Evolutionary conservation across 2,888 invertebrate species (phyloP).

Genomic region (Lottia scabra): DNA sequence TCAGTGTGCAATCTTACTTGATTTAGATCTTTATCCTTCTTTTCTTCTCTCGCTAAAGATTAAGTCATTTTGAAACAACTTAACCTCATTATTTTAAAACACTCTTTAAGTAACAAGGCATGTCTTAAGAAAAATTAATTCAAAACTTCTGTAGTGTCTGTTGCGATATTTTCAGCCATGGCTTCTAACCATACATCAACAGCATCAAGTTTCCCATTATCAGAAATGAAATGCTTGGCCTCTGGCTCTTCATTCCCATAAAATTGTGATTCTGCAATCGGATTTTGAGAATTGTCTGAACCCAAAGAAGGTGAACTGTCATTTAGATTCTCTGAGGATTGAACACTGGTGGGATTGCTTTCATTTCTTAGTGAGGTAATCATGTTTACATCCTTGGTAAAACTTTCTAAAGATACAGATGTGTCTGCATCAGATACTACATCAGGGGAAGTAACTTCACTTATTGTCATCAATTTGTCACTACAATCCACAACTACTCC

Average conservation of each 20-base stretch:
- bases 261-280: not conserved
- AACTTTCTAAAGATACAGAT: not conserved
- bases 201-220: not conserved
- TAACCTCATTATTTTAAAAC: no score
- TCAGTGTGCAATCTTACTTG: no score
- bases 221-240: not conserved
- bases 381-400: not conserved
- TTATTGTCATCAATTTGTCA: not conserved
- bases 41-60: no score
- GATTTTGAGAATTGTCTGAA: not conserved
- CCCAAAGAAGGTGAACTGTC: not conserved
- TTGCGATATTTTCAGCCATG: not conserved
- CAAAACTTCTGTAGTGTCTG: no score
- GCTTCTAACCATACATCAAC: not conserved
- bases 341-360: no score
- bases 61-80: no score
- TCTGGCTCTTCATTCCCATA: not conserved
- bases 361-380: not conserved
- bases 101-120: no score
- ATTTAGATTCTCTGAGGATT: not conserved
- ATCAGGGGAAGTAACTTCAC: not conserved
- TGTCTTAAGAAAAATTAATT: no score
- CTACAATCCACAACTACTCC: not conserved
- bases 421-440: not conserved
- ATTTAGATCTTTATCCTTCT: no score